Evolutionary conservation across 2,113 vertebrate genomes (phyloP).

Genomic region (Trichomycterus rosablanca): DNA sequence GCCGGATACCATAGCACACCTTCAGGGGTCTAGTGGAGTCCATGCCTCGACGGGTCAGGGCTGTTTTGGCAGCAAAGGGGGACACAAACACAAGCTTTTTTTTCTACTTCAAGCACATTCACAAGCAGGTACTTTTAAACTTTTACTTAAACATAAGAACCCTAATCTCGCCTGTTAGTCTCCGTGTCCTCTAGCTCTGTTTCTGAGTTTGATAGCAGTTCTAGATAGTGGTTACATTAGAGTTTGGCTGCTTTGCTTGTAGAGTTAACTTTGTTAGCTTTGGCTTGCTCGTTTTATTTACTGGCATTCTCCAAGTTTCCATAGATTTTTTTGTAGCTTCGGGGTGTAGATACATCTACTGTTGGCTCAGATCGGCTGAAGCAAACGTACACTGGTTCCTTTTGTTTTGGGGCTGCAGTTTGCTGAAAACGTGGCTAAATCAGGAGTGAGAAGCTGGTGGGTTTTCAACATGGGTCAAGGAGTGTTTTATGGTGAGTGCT

Average conservation of each 20-base stretch:
- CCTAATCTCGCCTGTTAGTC: neutral
- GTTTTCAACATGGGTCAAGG: conserved; percentile 36
- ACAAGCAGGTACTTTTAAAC: too few species aligned
- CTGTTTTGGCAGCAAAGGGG: too few species aligned
- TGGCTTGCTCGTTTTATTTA: conserved; percentile 16
- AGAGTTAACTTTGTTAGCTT: conserved; percentile 14
- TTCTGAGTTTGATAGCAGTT: neutral
- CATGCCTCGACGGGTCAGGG: too few species aligned
- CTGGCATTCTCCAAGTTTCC: conserved; percentile 15
- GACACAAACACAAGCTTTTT: too few species aligned
- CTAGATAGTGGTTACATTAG: neutral
- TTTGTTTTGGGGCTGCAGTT: neutral
- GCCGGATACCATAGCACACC: too few species aligned
- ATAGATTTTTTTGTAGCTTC: conserved; percentile 2
- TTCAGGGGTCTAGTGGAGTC: too few species aligned
- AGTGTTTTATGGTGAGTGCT: conserved; percentile 40
- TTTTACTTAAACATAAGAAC: too few species aligned
- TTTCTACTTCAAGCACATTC: too few species aligned
- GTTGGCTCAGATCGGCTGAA: conserved; percentile 21
- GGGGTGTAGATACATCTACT: conserved; percentile 21
- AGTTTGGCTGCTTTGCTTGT: neutral
- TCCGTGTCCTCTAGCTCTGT: neutral
- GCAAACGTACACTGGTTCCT: conserved; percentile 9
- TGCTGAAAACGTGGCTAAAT: neutral
- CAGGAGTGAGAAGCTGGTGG: neutral